Conservation (phyloP, 2,888 invertebrate species). For the Rhagium mordax region DNA sequence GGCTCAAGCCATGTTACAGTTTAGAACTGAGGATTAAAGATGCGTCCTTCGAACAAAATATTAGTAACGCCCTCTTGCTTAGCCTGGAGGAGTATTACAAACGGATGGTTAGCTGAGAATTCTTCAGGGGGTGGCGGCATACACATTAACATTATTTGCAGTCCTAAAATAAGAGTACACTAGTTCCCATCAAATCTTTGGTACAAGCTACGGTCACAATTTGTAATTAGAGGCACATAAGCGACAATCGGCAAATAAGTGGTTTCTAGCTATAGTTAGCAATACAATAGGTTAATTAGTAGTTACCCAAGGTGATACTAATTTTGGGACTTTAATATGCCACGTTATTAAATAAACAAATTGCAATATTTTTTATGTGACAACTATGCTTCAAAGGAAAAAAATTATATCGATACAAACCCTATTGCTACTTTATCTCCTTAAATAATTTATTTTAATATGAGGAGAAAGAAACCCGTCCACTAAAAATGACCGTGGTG, state of each 20-base stretch:
- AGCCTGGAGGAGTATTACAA: constrained; percentile 34
- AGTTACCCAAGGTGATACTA: no score
- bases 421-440: not conserved
- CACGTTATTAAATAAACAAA: no score
- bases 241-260: no score
- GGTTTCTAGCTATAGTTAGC: no score
- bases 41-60: constrained; percentile 42
- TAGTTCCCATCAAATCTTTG: not conserved
- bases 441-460: constrained; percentile 16
- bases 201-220: not conserved
- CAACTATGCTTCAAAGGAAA: no score
- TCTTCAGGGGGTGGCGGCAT: constrained; percentile 19
- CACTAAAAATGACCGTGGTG: constrained; percentile 29
- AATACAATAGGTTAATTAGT: no score
- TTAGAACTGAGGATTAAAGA: not conserved
- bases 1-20: not conserved
- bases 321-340: no score
- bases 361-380: no score
- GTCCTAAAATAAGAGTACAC: constrained; percentile 21
- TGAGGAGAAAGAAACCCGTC: constrained; percentile 28
- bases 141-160: not conserved
- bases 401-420: not conserved
- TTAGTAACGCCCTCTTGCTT: constrained; percentile 3
- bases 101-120: constrained; percentile 47
- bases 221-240: no score